Evolutionary conservation across 2,113 vertebrate genomes (phyloP), one percentile per base, ranked within the genome.

Genomic region (Dromaius novaehollandiae): DNA sequence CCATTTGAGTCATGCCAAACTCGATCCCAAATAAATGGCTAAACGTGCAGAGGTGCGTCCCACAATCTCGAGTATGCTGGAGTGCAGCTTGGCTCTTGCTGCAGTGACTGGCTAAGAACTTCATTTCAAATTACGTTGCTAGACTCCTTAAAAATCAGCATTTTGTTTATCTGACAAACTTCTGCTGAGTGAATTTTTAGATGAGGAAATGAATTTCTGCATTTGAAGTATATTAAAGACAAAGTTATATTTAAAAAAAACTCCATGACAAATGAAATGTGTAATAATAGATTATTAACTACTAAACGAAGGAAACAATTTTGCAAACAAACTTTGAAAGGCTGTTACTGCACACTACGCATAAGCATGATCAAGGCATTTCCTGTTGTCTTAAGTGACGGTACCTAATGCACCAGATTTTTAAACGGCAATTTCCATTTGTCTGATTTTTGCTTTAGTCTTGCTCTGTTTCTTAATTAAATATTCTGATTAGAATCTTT

Each of bases 351-450:
- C 11, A 22, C 56, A 36, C 38, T 66, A 76, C 40, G 80, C 76
- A 58, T 82, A 66, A 63, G 36, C 24, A 14, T 20, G 53, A 85
- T 82, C 65, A 73, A 88, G 69, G 51, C 22, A 53, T 60, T 95
- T 96, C 69, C 82, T 85, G 46, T 66, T 81, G 80, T 48, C 63
- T 91, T 56, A 85, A 78, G 60, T 76, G 48, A 85, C 17, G 22
- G 44, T 63, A 69, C 24, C 28, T 82, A 55, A 91, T 88, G 32
- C 83, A 80, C 91, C 89, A 92, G 88, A 71, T 91, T 95, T 93
- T 73, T 75, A 94, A 89, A 86, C 83, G 60, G 81, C 80, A 87
- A 80, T 89, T 97, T 97, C 89, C 60, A 93, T 96, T 96, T 97
- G 82, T 79, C 85, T 96, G 61, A 80, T 96, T 71, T 53, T 97